phyloP scores from a whole-genome alignment of 2,113 vertebrate species.

The Hippocampus mohnikei region DNA sequence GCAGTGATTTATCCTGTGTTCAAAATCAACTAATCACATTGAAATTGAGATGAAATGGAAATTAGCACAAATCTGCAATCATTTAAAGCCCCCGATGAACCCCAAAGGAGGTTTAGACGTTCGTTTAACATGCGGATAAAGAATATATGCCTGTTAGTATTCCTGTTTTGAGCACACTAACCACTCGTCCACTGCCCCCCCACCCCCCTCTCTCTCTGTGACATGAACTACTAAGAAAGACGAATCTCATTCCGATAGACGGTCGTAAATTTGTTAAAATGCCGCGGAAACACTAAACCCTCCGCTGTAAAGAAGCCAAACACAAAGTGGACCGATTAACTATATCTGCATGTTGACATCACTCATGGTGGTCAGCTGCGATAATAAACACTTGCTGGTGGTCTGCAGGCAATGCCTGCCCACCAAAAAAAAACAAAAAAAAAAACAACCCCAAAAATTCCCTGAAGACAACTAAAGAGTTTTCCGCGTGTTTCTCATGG shows the following conservation, averaged over 20 bases:
- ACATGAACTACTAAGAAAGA: background rate
- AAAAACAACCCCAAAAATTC: conserved; percentile 35
- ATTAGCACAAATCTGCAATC: too few relatives aligned
- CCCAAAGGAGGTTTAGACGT: too few relatives aligned
- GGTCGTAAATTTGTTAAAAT: background rate
- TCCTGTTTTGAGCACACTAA: too few relatives aligned
- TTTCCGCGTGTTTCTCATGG: background rate
- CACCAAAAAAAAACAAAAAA: conserved; percentile 37
- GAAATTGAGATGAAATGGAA: too few relatives aligned
- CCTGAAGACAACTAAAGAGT: background rate
- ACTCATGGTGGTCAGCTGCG: conserved; percentile 16
- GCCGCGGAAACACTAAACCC: background rate
- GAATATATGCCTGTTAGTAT: too few relatives aligned
- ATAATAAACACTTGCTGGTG: conserved; percentile 43
- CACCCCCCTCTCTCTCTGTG: too few relatives aligned
- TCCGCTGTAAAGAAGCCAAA: background rate
- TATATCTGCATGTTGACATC: conserved; percentile 5
- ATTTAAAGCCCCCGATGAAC: too few relatives aligned
- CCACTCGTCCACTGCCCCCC: too few relatives aligned
- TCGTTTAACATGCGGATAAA: too few relatives aligned
- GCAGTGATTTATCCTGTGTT: too few relatives aligned
- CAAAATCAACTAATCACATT: too few relatives aligned
- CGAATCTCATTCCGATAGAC: background rate
- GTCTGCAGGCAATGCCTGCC: conserved; percentile 29
- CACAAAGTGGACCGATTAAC: conserved; percentile 3